These are phyloP conservation scores for Hydropsyche tenuis DNA, from an alignment of 1,140 invertebrate species.

Conservation along the genomic window DNA sequence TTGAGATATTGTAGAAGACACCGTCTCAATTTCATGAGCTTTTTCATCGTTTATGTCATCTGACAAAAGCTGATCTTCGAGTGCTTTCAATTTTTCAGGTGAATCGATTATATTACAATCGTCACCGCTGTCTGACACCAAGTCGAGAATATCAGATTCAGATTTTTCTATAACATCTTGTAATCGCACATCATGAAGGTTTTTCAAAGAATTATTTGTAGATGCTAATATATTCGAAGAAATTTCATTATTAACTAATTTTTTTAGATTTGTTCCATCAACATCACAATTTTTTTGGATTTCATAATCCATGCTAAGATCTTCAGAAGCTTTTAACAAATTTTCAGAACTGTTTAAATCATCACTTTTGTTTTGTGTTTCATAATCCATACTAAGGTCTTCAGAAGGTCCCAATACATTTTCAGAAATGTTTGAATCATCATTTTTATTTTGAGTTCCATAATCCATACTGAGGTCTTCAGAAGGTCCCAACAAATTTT, in stretches of 20 bases:
- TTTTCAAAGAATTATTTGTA: neutral
- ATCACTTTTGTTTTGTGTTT: neutral
- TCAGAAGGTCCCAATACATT: neutral
- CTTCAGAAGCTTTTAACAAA: neutral
- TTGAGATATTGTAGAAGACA: neutral
- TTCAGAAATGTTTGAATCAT: too few species aligned
- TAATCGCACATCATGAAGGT: neutral
- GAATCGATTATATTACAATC: conserved; percentile 46
- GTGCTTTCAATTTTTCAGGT: conserved; percentile 37
- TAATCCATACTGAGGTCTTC: too few species aligned
- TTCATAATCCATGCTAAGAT: too few species aligned
- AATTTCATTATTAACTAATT: neutral
- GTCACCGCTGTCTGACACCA: conserved; percentile 45
- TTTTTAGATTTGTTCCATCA: neutral
- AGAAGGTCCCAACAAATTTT: neutral
- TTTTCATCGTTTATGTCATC: conserved; percentile 30
- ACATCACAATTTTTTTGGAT: too few species aligned
- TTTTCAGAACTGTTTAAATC: neutral
- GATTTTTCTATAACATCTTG: conserved; percentile 20
- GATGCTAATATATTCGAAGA: neutral
- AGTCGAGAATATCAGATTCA: conserved; percentile 40
- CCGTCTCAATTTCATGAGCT: neutral
- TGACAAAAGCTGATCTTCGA: conserved; percentile 36
- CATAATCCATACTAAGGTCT: neutral
- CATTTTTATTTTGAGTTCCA: too few species aligned